Base-by-base conservation (phyloP, 2,797 vertebrate genomes). In the Tragopan temminckii region DNA sequence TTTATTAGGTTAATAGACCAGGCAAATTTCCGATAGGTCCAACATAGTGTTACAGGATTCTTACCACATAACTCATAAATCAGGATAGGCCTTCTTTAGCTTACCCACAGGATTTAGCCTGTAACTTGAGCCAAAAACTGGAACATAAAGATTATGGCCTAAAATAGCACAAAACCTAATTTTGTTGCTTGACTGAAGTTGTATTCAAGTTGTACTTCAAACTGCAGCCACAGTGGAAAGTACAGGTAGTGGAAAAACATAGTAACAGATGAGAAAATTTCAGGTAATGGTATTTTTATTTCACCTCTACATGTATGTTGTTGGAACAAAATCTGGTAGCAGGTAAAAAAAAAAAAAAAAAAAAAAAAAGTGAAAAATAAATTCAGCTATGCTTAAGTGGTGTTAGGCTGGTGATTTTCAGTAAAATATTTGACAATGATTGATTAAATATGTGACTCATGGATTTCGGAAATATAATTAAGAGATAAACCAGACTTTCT, bases 161-260 rank as follows among this genome's bases (percentile, higher is more conserved):
- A 80, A 87, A 95, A 95, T 89, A 93, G 86, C 57, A 50, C 20
- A 80, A 77, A 82, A 31, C 16, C 52, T 38, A 35, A 50, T 74
- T 85, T 79, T 59, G 59, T 80, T 86, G 46, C 66, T 87, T 87
- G 71, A 87, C 71, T 57, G 19, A 85, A 74, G 29, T 75, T 69
- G 25, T 48, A 14, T 31, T 53, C 31, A 50, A 81, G 31, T 70
- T 70, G 10, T 38, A 7, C 69, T 85, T 82, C 42, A 64, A 93
- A 89, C 29, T 85, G 68, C 76, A 93, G 76, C 50, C 43, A 35
- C 43, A 58, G 75, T 92, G 90, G 89, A 92, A 95, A 95, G 33
- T 68, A 45, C 12, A 82, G 58, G 58, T 85, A 95, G 79, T 93
- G 86, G 87, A 85, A 93, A 90, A 87, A 36, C 57, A 77, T 43